A percentile compares a stretch with the other conserved stretches of the same genome.
phyloP scores from a whole-genome alignment of 2,888 invertebrate species.

The Iphiclides podalirius region DNA sequence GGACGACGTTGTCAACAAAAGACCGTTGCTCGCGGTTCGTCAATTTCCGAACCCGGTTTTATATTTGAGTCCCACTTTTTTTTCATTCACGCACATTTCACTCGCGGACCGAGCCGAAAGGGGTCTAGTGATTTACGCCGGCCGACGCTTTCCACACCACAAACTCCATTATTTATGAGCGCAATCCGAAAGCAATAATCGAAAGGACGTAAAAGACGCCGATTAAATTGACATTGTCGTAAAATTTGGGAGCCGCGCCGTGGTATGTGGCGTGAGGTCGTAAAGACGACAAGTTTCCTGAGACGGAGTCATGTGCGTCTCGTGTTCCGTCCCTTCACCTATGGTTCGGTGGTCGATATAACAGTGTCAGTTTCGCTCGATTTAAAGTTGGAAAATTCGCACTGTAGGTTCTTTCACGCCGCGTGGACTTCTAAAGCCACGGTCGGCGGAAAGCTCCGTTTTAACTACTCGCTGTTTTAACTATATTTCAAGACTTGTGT shows the following conservation, averaged over 20 bases:
- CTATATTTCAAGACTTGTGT: too few species aligned
- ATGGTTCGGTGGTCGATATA: too few species aligned
- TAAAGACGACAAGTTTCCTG: conserved; percentile 19
- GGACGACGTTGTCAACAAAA: too few species aligned
- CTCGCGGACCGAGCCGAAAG: conserved; percentile 10
- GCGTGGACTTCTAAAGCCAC: too few species aligned
- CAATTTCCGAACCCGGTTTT: too few species aligned
- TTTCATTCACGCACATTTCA: conserved; percentile 10
- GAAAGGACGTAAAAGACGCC: conserved; percentile 22
- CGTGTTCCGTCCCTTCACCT: conserved; percentile 25
- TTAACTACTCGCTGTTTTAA: too few species aligned
- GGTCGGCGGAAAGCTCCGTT: too few species aligned
- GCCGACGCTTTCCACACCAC: conserved; percentile 18
- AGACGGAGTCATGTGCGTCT: conserved; percentile 5
- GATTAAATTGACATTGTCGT: conserved; percentile 25
- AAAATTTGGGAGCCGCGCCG: conserved; percentile 23
- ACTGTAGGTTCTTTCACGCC: too few species aligned
- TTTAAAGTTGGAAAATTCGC: too few species aligned
- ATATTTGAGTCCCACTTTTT: too few species aligned
- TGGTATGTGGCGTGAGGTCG: conserved; percentile 21
- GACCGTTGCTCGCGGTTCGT: too few species aligned
- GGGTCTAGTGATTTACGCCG: conserved; percentile 19
- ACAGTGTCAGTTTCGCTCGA: too few species aligned
- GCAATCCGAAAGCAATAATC: conserved; percentile 24
- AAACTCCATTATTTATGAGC: conserved; percentile 24